A percentile compares a stretch with the other conserved stretches of the same genome.
Conservation (phyloP, 2,797 vertebrate species). For the Bradypodion ventrale region DNA sequence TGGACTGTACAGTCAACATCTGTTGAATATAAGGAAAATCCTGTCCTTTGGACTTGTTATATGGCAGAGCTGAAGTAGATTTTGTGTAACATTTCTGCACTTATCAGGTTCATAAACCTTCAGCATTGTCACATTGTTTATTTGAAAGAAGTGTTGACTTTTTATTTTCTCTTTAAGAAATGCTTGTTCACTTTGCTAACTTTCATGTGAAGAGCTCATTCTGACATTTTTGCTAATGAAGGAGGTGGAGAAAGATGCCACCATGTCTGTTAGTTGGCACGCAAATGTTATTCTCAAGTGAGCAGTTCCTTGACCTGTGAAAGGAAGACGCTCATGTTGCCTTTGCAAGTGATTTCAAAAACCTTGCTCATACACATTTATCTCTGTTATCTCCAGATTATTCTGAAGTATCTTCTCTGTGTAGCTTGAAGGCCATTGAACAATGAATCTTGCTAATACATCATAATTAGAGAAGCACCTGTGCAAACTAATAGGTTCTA, state of each 20-base stretch:
- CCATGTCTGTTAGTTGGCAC: conserved; percentile 28
- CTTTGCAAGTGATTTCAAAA: conserved; percentile 35
- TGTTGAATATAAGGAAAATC: not conserved
- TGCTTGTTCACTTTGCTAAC: conserved; percentile 18
- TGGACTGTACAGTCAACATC: not conserved
- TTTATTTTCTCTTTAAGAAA: not conserved
- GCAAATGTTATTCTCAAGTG: conserved; percentile 41
- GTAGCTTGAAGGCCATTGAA: conserved; percentile 57
- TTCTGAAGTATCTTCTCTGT: conserved; percentile 41
- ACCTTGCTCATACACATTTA: conserved; percentile 31
- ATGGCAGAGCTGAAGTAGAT: not conserved
- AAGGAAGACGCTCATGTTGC: conserved; percentile 33
- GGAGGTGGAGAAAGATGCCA: conserved; percentile 42
- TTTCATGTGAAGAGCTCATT: conserved; percentile 43
- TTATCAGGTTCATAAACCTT: not conserved
- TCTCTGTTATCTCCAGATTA: conserved; percentile 39
- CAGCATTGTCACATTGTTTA: not conserved
- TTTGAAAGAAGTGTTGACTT: conserved; percentile 22
- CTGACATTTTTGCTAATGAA: conserved; percentile 51
- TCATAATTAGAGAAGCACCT: conserved; percentile 65
- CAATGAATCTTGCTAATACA: conserved; percentile 53
- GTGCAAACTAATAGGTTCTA: conserved; percentile 27
- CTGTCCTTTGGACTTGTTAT: not conserved
- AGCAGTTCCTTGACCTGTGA: conserved; percentile 42
- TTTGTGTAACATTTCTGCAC: not conserved